Evolutionary conservation across 2,113 vertebrate species (phyloP).

Genomic region (Arvicanthis niloticus): DNA sequence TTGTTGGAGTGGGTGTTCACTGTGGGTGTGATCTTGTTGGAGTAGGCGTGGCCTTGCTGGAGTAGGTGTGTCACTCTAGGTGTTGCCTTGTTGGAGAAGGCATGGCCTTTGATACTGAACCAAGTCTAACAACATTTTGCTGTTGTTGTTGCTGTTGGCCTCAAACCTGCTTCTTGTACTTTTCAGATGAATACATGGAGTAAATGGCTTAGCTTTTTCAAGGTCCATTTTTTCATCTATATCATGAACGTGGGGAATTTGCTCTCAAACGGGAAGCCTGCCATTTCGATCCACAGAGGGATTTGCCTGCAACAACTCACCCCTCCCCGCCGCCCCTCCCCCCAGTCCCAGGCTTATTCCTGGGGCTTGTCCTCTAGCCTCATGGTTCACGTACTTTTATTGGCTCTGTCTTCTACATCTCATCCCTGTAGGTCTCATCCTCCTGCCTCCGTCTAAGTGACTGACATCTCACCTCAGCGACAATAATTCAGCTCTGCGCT

Average conservation of each 20-base stretch:
- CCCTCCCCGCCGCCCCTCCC: not conserved
- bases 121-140: not conserved
- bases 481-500: not conserved
- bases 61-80: too few relatives aligned
- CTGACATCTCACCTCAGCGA: not conserved
- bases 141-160: not conserved
- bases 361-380: not conserved
- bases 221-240: not conserved
- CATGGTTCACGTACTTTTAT: rapidly evolving
- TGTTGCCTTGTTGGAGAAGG: too few relatives aligned
- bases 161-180: not conserved
- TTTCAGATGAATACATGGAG: not conserved
- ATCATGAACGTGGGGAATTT: not conserved
- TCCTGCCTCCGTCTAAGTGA: not conserved
- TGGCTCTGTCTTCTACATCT: not conserved
- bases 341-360: not conserved
- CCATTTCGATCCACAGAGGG: not conserved
- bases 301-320: not conserved
- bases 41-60: too few relatives aligned
- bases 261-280: not conserved
- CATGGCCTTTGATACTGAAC: too few relatives aligned
- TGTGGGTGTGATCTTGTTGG: not conserved
- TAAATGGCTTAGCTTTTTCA: not conserved
- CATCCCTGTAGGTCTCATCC: too few relatives aligned
- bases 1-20: too few relatives aligned